These are phyloP conservation scores for Gari tellinella DNA, from an alignment of 2,888 invertebrate genomes.

Conservation along the genomic window DNA sequence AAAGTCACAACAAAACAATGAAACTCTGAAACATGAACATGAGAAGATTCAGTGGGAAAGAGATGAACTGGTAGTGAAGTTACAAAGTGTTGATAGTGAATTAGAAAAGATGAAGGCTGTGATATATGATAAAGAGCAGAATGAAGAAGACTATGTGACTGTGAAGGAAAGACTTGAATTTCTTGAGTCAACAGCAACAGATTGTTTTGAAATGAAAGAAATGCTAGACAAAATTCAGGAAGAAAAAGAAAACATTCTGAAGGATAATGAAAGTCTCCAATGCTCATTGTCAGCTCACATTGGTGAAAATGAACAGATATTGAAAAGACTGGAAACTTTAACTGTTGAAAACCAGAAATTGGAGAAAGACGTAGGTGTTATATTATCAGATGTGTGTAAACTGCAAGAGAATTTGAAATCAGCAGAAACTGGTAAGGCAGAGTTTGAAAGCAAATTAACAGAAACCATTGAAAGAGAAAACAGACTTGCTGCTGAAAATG, in stretches of 20 bases:
- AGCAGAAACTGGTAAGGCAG: conserved; percentile 5
- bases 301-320: conserved; percentile 44
- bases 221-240: conserved; percentile 49
- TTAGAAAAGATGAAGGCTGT: conserved; percentile 32
- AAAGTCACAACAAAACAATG: not conserved
- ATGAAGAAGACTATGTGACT: conserved; percentile 44
- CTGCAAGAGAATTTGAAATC: not conserved
- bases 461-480: conserved; percentile 29
- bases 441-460: conserved; percentile 35
- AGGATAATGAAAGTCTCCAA: conserved; percentile 54
- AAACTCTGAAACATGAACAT: conserved; percentile 26
- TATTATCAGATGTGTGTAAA: conserved; percentile 14
- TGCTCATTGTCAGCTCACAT: conserved; percentile 28
- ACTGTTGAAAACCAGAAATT: conserved; percentile 47
- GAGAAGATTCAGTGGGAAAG: conserved; percentile 48
- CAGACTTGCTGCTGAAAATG: conserved; percentile 43
- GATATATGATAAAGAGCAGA: conserved; percentile 36
- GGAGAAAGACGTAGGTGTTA: conserved; percentile 14
- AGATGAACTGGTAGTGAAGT: conserved; percentile 42
- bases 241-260: conserved; percentile 46
- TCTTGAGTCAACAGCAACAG: conserved; percentile 49
- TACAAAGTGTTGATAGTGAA: conserved; percentile 36
- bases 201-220: conserved; percentile 57
- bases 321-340: conserved; percentile 37
- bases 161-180: conserved; percentile 53